These are phyloP conservation scores for Micoletzkya japonica DNA, from an alignment of 2,888 invertebrate species.

Conservation along the genomic window DNA sequence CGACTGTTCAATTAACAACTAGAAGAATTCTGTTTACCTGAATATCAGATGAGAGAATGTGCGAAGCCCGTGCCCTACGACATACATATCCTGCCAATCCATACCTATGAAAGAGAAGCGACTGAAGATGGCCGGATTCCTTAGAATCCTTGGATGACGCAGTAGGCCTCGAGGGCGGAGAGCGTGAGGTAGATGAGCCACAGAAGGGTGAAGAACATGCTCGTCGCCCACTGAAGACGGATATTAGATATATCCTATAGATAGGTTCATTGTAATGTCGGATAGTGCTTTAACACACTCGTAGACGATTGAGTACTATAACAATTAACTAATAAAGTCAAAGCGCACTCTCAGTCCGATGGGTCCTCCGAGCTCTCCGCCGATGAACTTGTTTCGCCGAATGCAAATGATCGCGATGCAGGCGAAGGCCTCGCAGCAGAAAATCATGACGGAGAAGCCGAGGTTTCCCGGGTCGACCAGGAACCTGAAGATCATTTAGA, in stretches of 20 bases:
- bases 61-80: no score
- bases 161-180: conserved; percentile 92
- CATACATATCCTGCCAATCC: no score
- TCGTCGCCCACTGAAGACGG: conserved; percentile 71
- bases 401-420: conserved; percentile 60
- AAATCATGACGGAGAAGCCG: conserved; percentile 95
- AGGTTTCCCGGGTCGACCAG: conserved; percentile 78
- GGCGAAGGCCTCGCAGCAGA: conserved; percentile 72
- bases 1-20: no score
- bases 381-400: conserved; percentile 51
- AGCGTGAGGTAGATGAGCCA: conserved; percentile 91
- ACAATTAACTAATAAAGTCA: no score
- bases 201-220: conserved; percentile 79
- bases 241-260: no score
- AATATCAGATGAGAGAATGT: no score
- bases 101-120: no score
- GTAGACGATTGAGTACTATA: background rate
- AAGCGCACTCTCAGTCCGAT: conserved; percentile 46
- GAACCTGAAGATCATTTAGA: conserved; percentile 38
- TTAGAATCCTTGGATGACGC: conserved; percentile 78
- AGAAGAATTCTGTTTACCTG: no score
- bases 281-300: background rate
- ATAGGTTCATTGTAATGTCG: background rate
- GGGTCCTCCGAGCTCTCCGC: conserved; percentile 63
- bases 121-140: no score